phyloP scores from a whole-genome alignment of 2,797 vertebrate genomes.

The Falco columbarius region DNA sequence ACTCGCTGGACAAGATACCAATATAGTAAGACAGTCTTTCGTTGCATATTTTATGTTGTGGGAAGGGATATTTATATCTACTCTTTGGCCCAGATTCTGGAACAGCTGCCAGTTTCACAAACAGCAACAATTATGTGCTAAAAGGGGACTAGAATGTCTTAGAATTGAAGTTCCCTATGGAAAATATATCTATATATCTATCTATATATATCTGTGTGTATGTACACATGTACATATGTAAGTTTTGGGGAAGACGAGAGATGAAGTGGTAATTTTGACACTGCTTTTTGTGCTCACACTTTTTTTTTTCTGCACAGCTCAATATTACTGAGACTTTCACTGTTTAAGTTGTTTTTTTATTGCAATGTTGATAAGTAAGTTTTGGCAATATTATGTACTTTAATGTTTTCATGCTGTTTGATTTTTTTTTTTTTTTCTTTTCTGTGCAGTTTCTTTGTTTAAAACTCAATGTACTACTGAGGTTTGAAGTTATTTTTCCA shows the following conservation, averaged over 20 bases:
- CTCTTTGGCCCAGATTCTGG: slow-evolving; percentile 56
- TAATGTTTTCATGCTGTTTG: neutral
- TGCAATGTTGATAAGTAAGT: neutral
- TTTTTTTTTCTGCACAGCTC: neutral
- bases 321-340: neutral
- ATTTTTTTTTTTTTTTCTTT: neutral
- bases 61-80: slow-evolving; percentile 51
- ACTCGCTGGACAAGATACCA: neutral
- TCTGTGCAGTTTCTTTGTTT: neutral
- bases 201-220: neutral
- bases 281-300: neutral
- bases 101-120: slow-evolving; percentile 34
- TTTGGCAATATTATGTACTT: neutral
- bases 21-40: slow-evolving; percentile 19
- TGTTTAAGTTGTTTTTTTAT: neutral
- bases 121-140: slow-evolving; percentile 30
- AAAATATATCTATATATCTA: neutral
- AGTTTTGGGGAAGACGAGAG: neutral
- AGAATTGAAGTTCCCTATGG: neutral
- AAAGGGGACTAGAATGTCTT: neutral
- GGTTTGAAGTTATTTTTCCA: neutral
- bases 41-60: slow-evolving; percentile 60
- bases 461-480: neutral
- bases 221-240: neutral
- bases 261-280: neutral